These are phyloP conservation scores for Ischnus inquisitorius DNA, from an alignment of 2,888 invertebrate genomes.

Conservation along the genomic window DNA sequence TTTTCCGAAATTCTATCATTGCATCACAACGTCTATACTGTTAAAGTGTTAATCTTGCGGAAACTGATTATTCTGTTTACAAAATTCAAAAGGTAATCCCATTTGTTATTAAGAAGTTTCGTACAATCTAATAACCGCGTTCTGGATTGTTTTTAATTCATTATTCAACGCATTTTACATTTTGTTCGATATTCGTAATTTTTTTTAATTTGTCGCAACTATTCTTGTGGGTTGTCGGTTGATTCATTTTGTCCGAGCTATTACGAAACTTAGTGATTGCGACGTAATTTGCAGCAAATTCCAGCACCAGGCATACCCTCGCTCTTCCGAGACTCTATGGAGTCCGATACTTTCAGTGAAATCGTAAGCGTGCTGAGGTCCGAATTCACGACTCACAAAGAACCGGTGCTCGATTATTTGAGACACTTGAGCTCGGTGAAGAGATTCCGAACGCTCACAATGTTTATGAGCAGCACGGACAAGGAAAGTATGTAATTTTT, in stretches of 20 bases:
- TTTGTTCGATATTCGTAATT: background rate
- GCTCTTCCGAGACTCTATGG: slow-evolving; percentile 90
- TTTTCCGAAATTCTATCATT: background rate
- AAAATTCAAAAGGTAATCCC: too few species aligned
- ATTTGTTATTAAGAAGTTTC: background rate
- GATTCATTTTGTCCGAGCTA: slow-evolving; percentile 17
- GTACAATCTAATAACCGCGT: background rate
- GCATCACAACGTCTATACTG: background rate
- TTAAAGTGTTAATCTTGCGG: background rate
- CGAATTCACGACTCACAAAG: slow-evolving; percentile 85
- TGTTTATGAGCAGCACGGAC: slow-evolving; percentile 88
- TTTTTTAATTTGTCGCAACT: too few species aligned
- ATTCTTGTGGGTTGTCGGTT: background rate
- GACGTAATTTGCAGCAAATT: slow-evolving; percentile 86
- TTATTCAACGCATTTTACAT: background rate
- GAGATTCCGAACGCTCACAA: slow-evolving; percentile 88
- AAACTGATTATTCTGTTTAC: background rate
- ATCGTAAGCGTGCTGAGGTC: slow-evolving; percentile 86
- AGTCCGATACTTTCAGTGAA: slow-evolving; percentile 88
- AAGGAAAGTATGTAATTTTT: slow-evolving; percentile 86
- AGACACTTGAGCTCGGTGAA: slow-evolving; percentile 87
- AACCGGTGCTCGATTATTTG: slow-evolving; percentile 86
- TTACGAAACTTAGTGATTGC: slow-evolving; percentile 57
- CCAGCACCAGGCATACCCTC: slow-evolving; percentile 87
- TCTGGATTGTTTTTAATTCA: too few species aligned